Percentiles rank a stretch among this genome's conserved stretches.
Evolutionary conservation across 2,888 invertebrate species (phyloP).

Genomic region (Microplitis manilae): DNA sequence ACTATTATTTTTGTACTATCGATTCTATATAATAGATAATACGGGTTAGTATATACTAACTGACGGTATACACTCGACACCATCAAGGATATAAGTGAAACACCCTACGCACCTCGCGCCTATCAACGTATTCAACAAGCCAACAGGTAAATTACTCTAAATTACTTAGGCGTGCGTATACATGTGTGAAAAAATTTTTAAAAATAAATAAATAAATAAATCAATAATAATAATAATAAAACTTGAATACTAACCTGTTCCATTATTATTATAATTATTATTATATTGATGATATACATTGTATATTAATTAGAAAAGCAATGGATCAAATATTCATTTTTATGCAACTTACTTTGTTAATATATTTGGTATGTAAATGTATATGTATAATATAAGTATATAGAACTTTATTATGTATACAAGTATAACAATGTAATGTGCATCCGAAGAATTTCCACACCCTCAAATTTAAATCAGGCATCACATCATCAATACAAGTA

Average conservation of each 20-base stretch:
- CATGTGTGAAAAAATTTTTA: neutral
- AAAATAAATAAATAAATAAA: neutral
- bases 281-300: neutral
- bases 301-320: neutral
- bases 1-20: no score
- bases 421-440: constrained; percentile 33
- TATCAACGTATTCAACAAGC: constrained; percentile 50
- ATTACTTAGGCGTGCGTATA: constrained; percentile 66
- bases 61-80: no score
- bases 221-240: neutral
- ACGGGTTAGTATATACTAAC: neutral
- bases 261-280: neutral
- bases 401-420: constrained; percentile 19
- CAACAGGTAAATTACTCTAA: constrained; percentile 68
- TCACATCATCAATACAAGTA: neutral
- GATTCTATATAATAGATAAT: no score
- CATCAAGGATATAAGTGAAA: constrained; percentile 16
- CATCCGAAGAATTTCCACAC: constrained; percentile 42
- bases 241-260: no score
- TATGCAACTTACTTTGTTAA: neutral
- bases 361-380: neutral
- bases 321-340: neutral
- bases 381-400: neutral
- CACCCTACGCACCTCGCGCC: constrained; percentile 3
- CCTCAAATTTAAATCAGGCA: constrained; percentile 49